These are phyloP conservation scores for Acanthurus tractus DNA, from an alignment of 2,797 vertebrate species.

Conservation along the genomic window DNA sequence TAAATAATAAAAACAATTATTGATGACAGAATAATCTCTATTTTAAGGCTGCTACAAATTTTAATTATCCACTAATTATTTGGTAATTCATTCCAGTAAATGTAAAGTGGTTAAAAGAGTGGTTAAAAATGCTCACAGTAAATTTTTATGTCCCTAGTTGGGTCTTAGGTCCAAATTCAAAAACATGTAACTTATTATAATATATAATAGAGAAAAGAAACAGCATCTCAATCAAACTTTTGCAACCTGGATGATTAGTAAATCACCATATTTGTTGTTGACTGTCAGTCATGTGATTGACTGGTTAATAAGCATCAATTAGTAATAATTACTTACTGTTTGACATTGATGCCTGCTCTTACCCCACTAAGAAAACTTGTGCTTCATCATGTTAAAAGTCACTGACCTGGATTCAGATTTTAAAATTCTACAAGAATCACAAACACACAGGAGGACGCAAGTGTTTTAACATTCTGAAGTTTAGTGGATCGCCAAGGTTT, in stretches of 20 bases:
- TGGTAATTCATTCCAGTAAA: background rate
- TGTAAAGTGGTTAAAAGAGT: background rate
- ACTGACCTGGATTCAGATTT: constrained; percentile 19
- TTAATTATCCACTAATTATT: background rate
- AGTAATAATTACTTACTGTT: background rate
- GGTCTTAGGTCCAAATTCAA: background rate
- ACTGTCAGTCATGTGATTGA: background rate
- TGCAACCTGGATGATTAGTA: background rate
- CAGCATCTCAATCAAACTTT: background rate
- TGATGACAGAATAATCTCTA: too few relatives aligned
- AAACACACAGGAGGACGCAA: constrained; percentile 9
- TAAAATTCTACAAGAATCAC: constrained; percentile 18
- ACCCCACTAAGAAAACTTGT: background rate
- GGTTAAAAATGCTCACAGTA: background rate
- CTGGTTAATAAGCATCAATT: background rate
- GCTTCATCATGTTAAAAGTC: constrained; percentile 19
- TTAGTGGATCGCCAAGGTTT: constrained; percentile 39
- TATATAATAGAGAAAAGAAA: background rate
- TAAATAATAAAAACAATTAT: background rate
- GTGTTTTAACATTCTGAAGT: constrained; percentile 19
- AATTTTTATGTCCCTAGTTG: background rate
- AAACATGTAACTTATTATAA: background rate
- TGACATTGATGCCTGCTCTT: background rate
- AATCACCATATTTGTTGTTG: background rate
- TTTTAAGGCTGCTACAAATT: too few relatives aligned